Evolutionary conservation across 2,888 invertebrate genomes (phyloP).

Genomic region (Phrixothrix hirtus): DNA sequence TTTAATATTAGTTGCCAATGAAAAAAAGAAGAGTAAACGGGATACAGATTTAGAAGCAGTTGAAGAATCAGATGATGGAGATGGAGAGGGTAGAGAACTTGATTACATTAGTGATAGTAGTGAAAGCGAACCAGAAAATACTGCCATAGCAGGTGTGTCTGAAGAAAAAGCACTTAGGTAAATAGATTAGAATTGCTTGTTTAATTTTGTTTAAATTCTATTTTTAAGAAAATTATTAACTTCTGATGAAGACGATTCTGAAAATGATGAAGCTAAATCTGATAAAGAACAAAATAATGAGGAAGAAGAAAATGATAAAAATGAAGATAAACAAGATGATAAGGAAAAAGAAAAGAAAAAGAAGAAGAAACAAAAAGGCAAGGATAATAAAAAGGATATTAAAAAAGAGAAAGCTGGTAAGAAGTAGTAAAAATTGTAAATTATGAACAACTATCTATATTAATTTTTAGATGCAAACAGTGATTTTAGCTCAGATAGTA

Average conservation of each 20-base stretch:
- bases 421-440: not conserved
- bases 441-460: too few relatives aligned
- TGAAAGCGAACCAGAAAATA: slow-evolving; percentile 78
- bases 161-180: slow-evolving; percentile 65
- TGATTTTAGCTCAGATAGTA: slow-evolving; percentile 72
- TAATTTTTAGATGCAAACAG: slow-evolving; percentile 64
- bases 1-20: slow-evolving; percentile 43
- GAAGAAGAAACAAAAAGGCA: slow-evolving; percentile 63
- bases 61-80: slow-evolving; percentile 97
- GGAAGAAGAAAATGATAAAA: slow-evolving; percentile 71
- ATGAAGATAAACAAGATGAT: slow-evolving; percentile 63
- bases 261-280: slow-evolving; percentile 80
- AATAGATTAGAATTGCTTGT: too few relatives aligned
- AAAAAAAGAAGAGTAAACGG: slow-evolving; percentile 75
- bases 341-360: slow-evolving; percentile 65
- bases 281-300: slow-evolving; percentile 69
- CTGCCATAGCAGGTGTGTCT: slow-evolving; percentile 78
- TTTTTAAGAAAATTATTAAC: slow-evolving; percentile 58
- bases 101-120: slow-evolving; percentile 88
- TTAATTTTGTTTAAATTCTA: too few relatives aligned
- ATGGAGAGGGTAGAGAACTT: slow-evolving; percentile 91
- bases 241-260: slow-evolving; percentile 87
- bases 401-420: slow-evolving; percentile 65
- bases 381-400: slow-evolving; percentile 60
- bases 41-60: slow-evolving; percentile 87